phyloP scores from a whole-genome alignment of 2,113 vertebrate genomes.

The Aramus guarauna region DNA sequence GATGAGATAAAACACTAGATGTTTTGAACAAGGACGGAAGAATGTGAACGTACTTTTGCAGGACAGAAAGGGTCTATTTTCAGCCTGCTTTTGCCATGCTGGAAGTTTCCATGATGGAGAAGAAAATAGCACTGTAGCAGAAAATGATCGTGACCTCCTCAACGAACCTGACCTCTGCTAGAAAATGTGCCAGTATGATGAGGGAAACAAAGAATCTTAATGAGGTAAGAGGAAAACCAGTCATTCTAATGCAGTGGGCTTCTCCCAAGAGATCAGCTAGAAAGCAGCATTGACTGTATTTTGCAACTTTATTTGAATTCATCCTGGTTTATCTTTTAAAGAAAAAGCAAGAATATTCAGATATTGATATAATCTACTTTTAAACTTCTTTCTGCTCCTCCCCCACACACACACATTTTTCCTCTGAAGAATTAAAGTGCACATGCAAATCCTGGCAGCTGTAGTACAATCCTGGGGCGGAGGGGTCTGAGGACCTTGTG shows the following conservation, averaged over 20 bases:
- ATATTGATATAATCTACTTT: neutral
- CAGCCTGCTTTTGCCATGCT: neutral
- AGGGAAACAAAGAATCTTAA: conserved; percentile 43
- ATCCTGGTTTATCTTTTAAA: neutral
- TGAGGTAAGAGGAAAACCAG: neutral
- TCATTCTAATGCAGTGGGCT: neutral
- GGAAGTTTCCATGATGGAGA: conserved; percentile 10
- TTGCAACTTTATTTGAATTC: neutral
- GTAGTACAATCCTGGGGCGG: neutral
- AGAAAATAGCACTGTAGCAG: conserved; percentile 21
- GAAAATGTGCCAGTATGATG: conserved; percentile 18
- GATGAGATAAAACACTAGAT: neutral
- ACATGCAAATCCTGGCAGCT: neutral
- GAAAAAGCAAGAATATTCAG: neutral
- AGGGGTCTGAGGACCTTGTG: neutral
- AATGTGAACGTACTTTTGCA: neutral
- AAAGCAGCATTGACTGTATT: neutral
- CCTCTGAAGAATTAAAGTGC: neutral
- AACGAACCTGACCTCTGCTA: neutral
- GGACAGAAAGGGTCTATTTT: conserved; percentile 15
- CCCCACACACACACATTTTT: too few relatives aligned
- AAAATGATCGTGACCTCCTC: neutral
- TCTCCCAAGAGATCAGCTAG: neutral
- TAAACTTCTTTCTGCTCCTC: neutral
- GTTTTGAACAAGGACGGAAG: neutral